Evolutionary conservation across 1,140 invertebrate genomes (phyloP).

Genomic region (Bacillus rossius): DNA sequence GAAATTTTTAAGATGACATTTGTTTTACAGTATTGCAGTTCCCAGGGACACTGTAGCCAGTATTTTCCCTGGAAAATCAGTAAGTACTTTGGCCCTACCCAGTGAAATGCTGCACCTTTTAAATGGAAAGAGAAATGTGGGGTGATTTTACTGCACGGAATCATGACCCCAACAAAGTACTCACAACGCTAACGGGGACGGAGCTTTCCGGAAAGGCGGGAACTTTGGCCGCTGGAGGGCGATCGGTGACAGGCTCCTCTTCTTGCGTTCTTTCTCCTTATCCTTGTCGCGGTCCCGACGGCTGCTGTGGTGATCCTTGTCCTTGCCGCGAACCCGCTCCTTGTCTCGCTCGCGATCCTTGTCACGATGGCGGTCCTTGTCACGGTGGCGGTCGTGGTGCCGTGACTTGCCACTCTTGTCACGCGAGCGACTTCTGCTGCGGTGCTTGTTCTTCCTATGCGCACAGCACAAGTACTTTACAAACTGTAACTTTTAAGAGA

Average conservation of each 20-base stretch:
- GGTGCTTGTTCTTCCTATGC: conserved; percentile 42
- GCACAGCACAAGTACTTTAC: no score
- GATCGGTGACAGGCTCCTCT: conserved; percentile 22
- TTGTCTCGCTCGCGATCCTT: conserved; percentile 39
- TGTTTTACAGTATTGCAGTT: no score
- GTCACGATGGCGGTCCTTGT: conserved; percentile 3
- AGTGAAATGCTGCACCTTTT: no score
- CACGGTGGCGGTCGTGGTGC: conserved; percentile 28
- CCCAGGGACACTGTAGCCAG: no score
- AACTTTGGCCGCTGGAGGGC: conserved; percentile 12
- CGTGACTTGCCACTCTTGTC: conserved; percentile 7
- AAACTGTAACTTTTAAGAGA: no score
- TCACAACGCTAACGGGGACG: conserved; percentile 26
- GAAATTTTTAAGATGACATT: no score
- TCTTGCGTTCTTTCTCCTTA: conserved; percentile 26
- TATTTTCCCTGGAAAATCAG: no score
- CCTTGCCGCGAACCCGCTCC: conserved; percentile 37
- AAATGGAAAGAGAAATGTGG: no score
- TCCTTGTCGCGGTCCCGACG: conserved; percentile 29
- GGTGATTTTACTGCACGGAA: no score
- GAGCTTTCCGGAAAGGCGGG: conserved; percentile 11
- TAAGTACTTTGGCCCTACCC: no score
- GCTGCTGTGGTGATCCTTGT: conserved; percentile 17
- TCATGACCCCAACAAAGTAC: conserved; percentile 5
- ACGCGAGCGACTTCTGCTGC: conserved; percentile 37